These are phyloP conservation scores for Mesoclemmys tuberculata DNA, from an alignment of 2,113 vertebrate species.

Conservation along the genomic window DNA sequence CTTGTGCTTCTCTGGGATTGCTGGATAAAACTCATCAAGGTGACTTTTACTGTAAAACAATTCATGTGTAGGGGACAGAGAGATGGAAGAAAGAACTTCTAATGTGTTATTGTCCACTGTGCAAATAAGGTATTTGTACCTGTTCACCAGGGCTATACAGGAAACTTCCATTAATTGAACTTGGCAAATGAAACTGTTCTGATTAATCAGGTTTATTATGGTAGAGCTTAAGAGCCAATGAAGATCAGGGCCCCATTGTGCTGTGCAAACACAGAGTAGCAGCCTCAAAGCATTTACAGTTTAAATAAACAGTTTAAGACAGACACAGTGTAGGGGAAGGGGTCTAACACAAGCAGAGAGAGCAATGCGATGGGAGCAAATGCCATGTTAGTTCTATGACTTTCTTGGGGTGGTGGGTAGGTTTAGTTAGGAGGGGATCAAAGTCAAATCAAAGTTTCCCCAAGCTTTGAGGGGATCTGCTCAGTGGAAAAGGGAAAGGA, in stretches of 20 bases:
- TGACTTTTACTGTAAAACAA: conserved; percentile 45
- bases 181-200: neutral
- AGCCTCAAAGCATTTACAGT: neutral
- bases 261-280: neutral
- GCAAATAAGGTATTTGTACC: neutral
- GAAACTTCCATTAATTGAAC: neutral
- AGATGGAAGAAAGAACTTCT: neutral
- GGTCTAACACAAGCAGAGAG: neutral
- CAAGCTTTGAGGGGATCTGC: neutral
- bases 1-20: conserved; percentile 85
- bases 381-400: neutral
- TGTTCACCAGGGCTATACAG: neutral
- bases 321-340: neutral
- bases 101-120: neutral
- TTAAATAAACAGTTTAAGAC: neutral
- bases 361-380: neutral
- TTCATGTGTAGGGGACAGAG: neutral
- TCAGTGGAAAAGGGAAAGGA: neutral
- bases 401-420: neutral
- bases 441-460: neutral
- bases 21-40: conserved; percentile 74
- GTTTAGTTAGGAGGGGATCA: neutral
- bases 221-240: neutral
- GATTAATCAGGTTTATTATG: neutral
- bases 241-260: neutral